Evolutionary conservation across 2,888 invertebrate genomes (phyloP).

Genomic region (Caenorhabditis doughertyi): DNA sequence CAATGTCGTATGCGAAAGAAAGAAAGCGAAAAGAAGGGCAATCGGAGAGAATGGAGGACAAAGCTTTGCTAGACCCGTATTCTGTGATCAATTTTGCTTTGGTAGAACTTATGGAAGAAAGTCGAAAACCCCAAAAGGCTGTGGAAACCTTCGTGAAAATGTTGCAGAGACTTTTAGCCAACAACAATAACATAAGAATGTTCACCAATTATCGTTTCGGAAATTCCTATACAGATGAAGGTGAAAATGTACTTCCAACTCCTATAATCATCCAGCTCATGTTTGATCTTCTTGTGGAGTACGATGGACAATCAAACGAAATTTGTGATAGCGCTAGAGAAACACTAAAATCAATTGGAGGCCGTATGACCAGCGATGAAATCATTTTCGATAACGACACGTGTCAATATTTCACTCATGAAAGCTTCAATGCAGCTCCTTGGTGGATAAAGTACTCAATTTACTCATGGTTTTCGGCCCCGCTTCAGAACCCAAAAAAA

Average conservation of each 20-base stretch:
- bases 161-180: conserved; percentile 46
- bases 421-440: conserved; percentile 27
- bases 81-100: conserved; percentile 21
- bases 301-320: conserved; percentile 37
- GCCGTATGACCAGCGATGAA: conserved; percentile 10
- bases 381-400: conserved; percentile 19
- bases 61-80: conserved; percentile 27
- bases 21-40: conserved; percentile 42
- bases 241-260: conserved; percentile 8
- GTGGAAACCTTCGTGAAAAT: conserved; percentile 37
- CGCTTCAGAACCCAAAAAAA: conserved; percentile 20
- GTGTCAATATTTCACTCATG: not conserved
- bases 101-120: not conserved
- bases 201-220: conserved; percentile 29
- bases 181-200: conserved; percentile 44
- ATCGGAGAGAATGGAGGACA: conserved; percentile 2
- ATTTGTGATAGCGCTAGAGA: conserved; percentile 43
- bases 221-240: not conserved
- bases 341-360: conserved; percentile 43
- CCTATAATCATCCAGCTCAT: conserved; percentile 21
- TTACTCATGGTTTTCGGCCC: conserved; percentile 8
- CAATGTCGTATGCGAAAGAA: conserved; percentile 35
- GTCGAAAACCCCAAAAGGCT: conserved; percentile 10
- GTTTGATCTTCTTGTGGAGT: conserved; percentile 35
- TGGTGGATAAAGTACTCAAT: conserved; percentile 63